Evolutionary conservation across 2,888 invertebrate species (phyloP), one percentile per base, ranked within the genome.

Genomic region (Brachynemurus nebulosus): DNA sequence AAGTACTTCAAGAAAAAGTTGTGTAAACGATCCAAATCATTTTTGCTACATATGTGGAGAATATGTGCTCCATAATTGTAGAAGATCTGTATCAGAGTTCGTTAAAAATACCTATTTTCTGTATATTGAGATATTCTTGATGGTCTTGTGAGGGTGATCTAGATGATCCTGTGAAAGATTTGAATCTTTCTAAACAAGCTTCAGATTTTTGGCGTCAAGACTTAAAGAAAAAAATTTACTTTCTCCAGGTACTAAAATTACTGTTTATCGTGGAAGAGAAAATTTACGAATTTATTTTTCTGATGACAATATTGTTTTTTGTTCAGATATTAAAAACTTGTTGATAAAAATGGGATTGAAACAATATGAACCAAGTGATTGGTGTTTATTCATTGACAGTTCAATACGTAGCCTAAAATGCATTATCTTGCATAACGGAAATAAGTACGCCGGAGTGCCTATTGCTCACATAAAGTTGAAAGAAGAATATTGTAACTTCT

Each of bases 91-190:
- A 23, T 23, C 23, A 23, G 27, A 27, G 3, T 27, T 27, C 27
- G 27, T 27, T 27, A 27, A 27, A 27, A 27, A 27, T 5, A 27
- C 27, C 7, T 27, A 27, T 12, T 6, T 6, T n/a, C 27, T 27
- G 6, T 27, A 6, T 27, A n/a, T 27, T 3, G 27, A 47, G 37
- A 40, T 49, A 38, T 42, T 27, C 27, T 4, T 27, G 27, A 48
- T 39, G 11, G 20, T 53, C 51, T 30, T 45, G 46, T 38, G 50
- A 53, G 45, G 23, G 37, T 8, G 49, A 52, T 46, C 34, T 52
- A 30, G 51, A 49, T 51, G 50, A 52, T 42, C 44, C 55, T 11
- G 45, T 52, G 6, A 45, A 52, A 48, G 52, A 54, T 39, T 36
- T 53, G 21, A 45, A 46, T 12, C 44, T 52, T 12, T 47, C 53